phyloP scores from a whole-genome alignment of 2,888 invertebrate genomes.

The Pseudeuparius sepicola region DNA sequence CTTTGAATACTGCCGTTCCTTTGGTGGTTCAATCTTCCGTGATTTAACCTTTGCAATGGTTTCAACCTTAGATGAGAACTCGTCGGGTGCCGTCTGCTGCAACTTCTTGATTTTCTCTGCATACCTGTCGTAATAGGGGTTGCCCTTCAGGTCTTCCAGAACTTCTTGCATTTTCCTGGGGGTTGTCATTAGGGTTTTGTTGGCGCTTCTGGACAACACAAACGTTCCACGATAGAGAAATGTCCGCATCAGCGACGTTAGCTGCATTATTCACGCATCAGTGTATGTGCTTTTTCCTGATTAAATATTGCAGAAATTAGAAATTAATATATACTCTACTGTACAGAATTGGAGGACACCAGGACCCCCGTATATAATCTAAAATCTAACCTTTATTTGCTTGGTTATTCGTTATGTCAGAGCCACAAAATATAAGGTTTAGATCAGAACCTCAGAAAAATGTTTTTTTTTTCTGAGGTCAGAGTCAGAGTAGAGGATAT shows the following conservation, averaged over 20 bases:
- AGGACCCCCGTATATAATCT: too few species aligned
- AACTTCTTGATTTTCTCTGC: conserved; percentile 62
- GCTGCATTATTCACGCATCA: conserved; percentile 24
- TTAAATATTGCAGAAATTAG: too few species aligned
- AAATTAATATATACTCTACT: too few species aligned
- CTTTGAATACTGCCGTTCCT: conserved; percentile 48
- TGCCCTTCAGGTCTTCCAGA: conserved; percentile 48
- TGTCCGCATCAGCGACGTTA: conserved; percentile 25
- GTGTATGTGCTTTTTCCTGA: too few species aligned
- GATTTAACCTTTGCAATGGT: conserved; percentile 39
- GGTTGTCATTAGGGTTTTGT: conserved; percentile 37
- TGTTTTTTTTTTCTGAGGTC: too few species aligned
- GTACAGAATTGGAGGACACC: too few species aligned
- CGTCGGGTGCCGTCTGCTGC: conserved; percentile 66
- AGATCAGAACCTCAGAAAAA: too few species aligned
- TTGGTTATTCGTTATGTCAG: too few species aligned
- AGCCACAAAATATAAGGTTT: too few species aligned
- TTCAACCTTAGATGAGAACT: conserved; percentile 57
- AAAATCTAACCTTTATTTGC: too few species aligned
- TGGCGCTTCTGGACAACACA: conserved; percentile 18
- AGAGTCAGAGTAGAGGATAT: too few species aligned
- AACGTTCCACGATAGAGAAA: conserved; percentile 25
- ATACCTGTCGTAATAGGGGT: conserved; percentile 78
- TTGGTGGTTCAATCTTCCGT: conserved; percentile 39
- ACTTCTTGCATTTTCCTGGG: conserved; percentile 41